Evolutionary conservation across 2,113 vertebrate species (phyloP).

Genomic region (Dissostichus mawsoni): DNA sequence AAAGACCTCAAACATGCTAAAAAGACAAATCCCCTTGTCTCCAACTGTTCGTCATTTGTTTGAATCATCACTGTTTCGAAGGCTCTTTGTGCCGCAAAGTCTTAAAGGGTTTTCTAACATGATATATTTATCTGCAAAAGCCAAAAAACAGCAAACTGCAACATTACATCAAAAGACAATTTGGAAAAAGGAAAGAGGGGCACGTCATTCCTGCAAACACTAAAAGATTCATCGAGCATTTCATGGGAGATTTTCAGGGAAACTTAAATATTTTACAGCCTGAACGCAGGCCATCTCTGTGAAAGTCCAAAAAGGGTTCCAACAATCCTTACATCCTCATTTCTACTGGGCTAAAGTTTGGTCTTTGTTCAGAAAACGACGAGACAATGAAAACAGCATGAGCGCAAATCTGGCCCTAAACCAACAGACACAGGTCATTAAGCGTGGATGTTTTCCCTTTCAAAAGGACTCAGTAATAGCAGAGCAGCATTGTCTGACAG

Average conservation of each 20-base stretch:
- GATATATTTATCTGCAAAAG: slow-evolving; percentile 28
- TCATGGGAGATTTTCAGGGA: slow-evolving; percentile 43
- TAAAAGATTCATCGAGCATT: slow-evolving; percentile 64
- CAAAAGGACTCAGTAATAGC: slow-evolving; percentile 32
- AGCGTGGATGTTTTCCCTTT: slow-evolving; percentile 28
- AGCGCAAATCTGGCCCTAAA: slow-evolving; percentile 39
- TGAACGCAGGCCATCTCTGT: slow-evolving; percentile 26
- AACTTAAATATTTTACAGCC: slow-evolving; percentile 68
- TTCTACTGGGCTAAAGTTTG: slow-evolving; percentile 40
- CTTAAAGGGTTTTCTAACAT: background rate
- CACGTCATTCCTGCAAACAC: slow-evolving; percentile 42
- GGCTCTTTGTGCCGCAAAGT: slow-evolving; percentile 1
- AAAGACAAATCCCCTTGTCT: background rate
- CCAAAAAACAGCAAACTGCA: slow-evolving; percentile 55
- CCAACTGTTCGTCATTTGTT: background rate
- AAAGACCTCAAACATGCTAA: background rate
- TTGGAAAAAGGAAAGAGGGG: background rate
- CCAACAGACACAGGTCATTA: slow-evolving; percentile 63
- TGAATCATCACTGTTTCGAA: slow-evolving; percentile 11
- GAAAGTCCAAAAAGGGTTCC: slow-evolving; percentile 11
- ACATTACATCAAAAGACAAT: slow-evolving; percentile 50
- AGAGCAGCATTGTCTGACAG: slow-evolving; percentile 17
- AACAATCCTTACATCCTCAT: slow-evolving; percentile 20
- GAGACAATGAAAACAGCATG: slow-evolving; percentile 66
- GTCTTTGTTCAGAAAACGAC: slow-evolving; percentile 45